phyloP scores from a whole-genome alignment of 2,113 vertebrate genomes.

The Typhlomys cinereus region DNA sequence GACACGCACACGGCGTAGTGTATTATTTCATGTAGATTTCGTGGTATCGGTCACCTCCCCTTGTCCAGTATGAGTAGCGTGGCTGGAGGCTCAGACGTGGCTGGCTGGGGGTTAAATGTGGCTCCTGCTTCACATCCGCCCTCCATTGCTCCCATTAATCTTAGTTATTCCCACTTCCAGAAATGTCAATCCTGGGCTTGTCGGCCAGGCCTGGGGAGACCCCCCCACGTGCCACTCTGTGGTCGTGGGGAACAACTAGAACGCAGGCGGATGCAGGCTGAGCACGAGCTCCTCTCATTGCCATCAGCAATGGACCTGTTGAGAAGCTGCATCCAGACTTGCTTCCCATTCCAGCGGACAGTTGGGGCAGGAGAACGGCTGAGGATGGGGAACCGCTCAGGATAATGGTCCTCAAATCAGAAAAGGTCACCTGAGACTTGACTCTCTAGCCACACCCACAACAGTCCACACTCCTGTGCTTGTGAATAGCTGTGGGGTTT shows the following conservation, averaged over 20 bases:
- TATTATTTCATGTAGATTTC: accelerated
- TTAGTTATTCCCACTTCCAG: accelerated
- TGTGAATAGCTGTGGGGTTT: not conserved
- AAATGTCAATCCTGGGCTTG: not conserved
- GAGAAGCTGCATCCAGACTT: not conserved
- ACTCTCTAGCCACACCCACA: not conserved
- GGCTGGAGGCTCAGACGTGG: not conserved
- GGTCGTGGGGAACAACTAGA: not conserved
- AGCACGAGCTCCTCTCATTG: accelerated
- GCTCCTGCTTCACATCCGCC: no score
- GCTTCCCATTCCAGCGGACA: not conserved
- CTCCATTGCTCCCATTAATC: accelerated
- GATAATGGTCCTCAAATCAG: not conserved
- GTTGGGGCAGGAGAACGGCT: not conserved
- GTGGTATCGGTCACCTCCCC: not conserved
- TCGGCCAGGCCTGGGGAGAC: no score
- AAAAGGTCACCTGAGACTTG: not conserved
- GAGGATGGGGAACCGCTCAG: accelerated
- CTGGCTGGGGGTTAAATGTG: accelerated
- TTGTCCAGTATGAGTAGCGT: accelerated
- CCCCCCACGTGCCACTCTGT: accelerated
- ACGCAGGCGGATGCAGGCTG: not conserved
- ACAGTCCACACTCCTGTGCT: no score
- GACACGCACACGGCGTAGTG: not conserved
- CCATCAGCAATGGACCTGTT: accelerated